Conservation (phyloP, 1,140 invertebrate genomes). For the Listronotus bonariensis region DNA sequence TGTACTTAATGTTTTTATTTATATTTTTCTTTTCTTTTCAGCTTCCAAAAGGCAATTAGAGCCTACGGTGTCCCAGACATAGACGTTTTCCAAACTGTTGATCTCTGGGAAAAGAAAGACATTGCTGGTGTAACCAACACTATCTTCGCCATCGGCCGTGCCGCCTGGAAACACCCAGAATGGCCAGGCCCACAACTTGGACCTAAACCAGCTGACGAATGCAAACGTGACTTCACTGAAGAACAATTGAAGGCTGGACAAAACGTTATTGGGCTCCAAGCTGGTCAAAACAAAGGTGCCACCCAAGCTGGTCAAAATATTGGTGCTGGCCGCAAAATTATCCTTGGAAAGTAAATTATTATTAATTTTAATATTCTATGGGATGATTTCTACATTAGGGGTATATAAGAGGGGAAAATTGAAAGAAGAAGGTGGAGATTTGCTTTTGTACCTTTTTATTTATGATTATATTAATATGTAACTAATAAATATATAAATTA, state of each 20-base stretch:
- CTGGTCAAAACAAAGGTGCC: constrained; percentile 94
- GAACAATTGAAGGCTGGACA: constrained; percentile 90
- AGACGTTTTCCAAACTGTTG: constrained; percentile 95
- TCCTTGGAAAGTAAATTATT: constrained; percentile 78
- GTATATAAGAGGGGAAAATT: constrained; percentile 3
- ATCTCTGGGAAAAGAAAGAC: constrained; percentile 93
- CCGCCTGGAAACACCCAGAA: constrained; percentile 89
- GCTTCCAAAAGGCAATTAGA: constrained; percentile 88
- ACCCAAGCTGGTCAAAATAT: constrained; percentile 91
- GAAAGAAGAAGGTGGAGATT: constrained; percentile 18
- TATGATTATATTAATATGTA: constrained; percentile 17
- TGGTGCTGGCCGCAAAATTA: constrained; percentile 87
- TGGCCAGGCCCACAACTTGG: constrained; percentile 88
- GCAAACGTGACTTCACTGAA: constrained; percentile 89
- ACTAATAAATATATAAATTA: not conserved
- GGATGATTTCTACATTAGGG: not conserved
- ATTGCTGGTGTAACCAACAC: constrained; percentile 92
- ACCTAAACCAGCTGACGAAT: constrained; percentile 88
- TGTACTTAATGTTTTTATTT: no score
- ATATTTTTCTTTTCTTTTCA: constrained; percentile 51
- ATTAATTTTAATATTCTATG: not conserved
- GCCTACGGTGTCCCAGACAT: constrained; percentile 89
- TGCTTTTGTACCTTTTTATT: constrained; percentile 29
- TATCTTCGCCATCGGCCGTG: constrained; percentile 88
- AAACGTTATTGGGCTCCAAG: constrained; percentile 90